Percentiles rank a stretch among this genome's conserved stretches.
Evolutionary conservation across 2,888 invertebrate species (phyloP).

Genomic region (Eumerus sabulonum): DNA sequence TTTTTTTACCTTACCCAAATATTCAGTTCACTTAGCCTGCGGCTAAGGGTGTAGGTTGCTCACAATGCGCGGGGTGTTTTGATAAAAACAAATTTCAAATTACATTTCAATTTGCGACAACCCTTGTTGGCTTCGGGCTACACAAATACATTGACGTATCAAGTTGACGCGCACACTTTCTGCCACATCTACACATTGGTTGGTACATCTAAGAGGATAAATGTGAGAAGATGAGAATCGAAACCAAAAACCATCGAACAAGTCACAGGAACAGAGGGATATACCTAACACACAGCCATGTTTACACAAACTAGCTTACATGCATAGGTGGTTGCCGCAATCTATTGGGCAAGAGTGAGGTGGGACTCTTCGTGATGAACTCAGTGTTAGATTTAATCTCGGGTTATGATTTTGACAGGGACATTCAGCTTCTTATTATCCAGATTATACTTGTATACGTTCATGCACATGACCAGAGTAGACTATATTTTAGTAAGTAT

Average conservation of each 20-base stretch:
- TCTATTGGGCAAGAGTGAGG: slow-evolving; percentile 46
- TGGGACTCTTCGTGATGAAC: slow-evolving; percentile 38
- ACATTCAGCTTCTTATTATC: slow-evolving; percentile 64
- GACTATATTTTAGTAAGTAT: too few species aligned
- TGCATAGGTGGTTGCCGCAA: slow-evolving; percentile 13
- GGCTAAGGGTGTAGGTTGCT: slow-evolving; percentile 57
- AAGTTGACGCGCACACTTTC: slow-evolving; percentile 9
- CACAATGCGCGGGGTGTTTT: slow-evolving; percentile 69
- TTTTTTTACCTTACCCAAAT: slow-evolving; percentile 35
- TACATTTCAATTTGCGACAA: slow-evolving; percentile 71
- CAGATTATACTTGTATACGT: slow-evolving; percentile 33
- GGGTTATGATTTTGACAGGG: slow-evolving; percentile 63
- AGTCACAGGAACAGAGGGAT: slow-evolving; percentile 38
- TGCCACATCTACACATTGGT: slow-evolving; percentile 1
- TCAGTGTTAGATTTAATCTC: slow-evolving; percentile 57
- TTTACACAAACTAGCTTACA: slow-evolving; percentile 4
- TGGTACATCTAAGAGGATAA: slow-evolving; percentile 40
- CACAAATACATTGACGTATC: slow-evolving; percentile 38
- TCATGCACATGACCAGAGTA: too few species aligned
- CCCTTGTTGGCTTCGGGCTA: slow-evolving; percentile 62
- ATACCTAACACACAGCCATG: slow-evolving; percentile 22
- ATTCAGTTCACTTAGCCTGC: slow-evolving; percentile 62
- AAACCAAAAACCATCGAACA: slow-evolving; percentile 46
- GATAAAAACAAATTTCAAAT: slow-evolving; percentile 72
- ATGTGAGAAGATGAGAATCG: slow-evolving; percentile 26